Evolutionary conservation across 2,888 invertebrate species (phyloP), one percentile per base, ranked within the genome.

Genomic region (Sinotaia quadrata): DNA sequence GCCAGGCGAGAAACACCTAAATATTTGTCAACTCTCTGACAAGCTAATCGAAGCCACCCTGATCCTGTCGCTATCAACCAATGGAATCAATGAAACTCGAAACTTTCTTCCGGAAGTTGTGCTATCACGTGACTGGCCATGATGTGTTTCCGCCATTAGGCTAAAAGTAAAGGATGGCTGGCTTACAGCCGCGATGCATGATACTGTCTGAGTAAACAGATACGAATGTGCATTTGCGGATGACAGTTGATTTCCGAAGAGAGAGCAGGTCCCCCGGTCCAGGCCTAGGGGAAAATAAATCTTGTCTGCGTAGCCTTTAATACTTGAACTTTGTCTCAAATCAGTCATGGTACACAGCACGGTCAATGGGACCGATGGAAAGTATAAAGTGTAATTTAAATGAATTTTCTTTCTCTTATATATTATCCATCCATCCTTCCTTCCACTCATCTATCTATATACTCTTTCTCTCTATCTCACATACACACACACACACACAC

Each of bases 11-110:
- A 51, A 65, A 72, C 72, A 68, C 68, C 72, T 69, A 72, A 72
- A 72, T 72, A 72, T 72, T 72, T 72, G 72, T 68, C 72, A 72
- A 62, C 66, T 52, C 37, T 41, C 57, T 66, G 62, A 68, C 72
- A 66, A 52, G 47, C 68, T 66, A 72, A 72, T 72, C 71, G 68
- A 60, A 58, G 66, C 59, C 37, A 49, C 65, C 65, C 65, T 67
- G 63, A 63, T 44, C 60, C 47, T 29, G 36, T 60, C 61, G 60
- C 70, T 61, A 66, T 54, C 66, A 66, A 60, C 60, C 60, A 62
- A 62, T 52, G 66, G 61, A 67, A 72, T 68, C 65, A 56, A 68
- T 72, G 72, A 66, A 69, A 72, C 58, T 66, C 57, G 66, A 72
- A 58, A 61, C 72, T 47, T 33, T n/a, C 34, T 24, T 34, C 72